A percentile compares a stretch with the other conserved stretches of the same genome.
These are phyloP conservation scores for Raphicerus campestris DNA, from an alignment of 2,113 vertebrate genomes.

Conservation along the genomic window DNA sequence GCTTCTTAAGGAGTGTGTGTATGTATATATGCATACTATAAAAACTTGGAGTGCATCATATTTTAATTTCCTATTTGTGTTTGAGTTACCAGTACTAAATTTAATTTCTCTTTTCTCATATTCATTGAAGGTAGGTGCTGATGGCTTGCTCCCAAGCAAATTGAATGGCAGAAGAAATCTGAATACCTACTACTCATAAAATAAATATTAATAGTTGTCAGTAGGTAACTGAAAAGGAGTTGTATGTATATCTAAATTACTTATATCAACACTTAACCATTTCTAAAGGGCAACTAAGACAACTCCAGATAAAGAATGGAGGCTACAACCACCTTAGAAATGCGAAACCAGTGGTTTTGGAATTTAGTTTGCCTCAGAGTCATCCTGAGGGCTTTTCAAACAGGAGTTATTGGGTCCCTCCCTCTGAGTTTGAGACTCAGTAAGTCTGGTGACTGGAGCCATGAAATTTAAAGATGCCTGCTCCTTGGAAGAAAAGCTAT, in stretches of 20 bases:
- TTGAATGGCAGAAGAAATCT: background rate
- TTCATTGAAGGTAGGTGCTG: background rate
- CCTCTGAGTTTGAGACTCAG: background rate
- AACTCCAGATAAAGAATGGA: background rate
- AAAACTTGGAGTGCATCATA: background rate
- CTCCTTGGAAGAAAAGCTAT: background rate
- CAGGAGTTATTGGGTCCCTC: background rate
- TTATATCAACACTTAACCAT: background rate
- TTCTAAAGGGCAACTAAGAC: background rate
- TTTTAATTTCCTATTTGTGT: background rate
- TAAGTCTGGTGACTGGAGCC: background rate
- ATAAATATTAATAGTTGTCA: background rate
- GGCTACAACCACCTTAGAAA: background rate
- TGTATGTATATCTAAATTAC: background rate
- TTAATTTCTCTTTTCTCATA: slow-evolving; percentile 32
- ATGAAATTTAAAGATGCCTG: background rate
- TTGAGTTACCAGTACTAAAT: background rate
- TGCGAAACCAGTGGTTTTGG: background rate
- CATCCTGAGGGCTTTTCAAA: background rate
- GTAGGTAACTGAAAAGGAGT: background rate
- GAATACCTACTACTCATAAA: background rate
- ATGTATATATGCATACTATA: background rate
- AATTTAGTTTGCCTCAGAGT: background rate
- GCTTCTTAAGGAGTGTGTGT: background rate
- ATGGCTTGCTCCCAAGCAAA: background rate